Evolutionary conservation across 1,140 invertebrate genomes (phyloP).

Genomic region (Drosophila guanche): DNA sequence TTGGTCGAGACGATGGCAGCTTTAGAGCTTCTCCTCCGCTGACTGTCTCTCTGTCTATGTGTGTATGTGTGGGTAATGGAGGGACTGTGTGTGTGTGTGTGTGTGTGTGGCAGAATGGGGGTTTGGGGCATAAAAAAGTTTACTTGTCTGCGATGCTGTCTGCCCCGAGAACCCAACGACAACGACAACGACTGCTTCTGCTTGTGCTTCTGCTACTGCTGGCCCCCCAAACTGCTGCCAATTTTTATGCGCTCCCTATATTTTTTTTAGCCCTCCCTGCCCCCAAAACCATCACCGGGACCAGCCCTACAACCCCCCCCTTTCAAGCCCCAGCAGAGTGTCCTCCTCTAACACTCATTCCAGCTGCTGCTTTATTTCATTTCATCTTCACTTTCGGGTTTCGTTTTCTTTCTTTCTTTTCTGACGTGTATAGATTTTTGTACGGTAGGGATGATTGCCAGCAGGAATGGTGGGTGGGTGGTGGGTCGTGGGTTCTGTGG

Average conservation of each 20-base stretch:
- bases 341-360: conserved; percentile 12
- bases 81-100: conserved; percentile 27
- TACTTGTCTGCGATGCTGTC: conserved; percentile 78
- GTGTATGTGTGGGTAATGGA: conserved; percentile 4
- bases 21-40: conserved; percentile 36
- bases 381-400: conserved; percentile 81
- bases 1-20: conserved; percentile 69
- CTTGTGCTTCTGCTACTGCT: neutral
- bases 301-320: neutral
- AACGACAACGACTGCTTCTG: neutral
- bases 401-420: conserved; percentile 70
- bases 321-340: too few relatives aligned
- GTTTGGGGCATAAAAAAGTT: conserved; percentile 31
- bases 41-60: conserved; percentile 20
- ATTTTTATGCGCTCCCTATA: conserved; percentile 80
- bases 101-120: conserved; percentile 10
- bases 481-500: neutral
- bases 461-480: neutral
- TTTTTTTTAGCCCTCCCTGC: conserved; percentile 38
- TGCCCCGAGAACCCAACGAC: conserved; percentile 28
- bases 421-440: conserved; percentile 75
- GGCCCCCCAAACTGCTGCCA: conserved; percentile 71
- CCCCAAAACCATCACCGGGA: neutral
- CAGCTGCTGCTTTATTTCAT: conserved; percentile 76
- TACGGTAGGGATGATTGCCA: conserved; percentile 45